Evolutionary conservation across 2,797 vertebrate genomes (phyloP).

Genomic region (Phalloptychus januarius): DNA sequence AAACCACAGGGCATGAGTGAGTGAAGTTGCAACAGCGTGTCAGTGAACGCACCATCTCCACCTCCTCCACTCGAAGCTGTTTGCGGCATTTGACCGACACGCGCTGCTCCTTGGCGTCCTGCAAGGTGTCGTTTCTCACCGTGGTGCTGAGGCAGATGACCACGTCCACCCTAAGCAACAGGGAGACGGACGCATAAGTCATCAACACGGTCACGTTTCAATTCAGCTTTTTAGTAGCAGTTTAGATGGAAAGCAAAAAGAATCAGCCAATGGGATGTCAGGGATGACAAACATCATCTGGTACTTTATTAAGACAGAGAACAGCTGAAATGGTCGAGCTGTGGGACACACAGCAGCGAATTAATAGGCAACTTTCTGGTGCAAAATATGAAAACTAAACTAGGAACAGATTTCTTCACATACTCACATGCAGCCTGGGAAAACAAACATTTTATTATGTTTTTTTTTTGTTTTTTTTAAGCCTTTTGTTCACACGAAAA

Average conservation of each 20-base stretch:
- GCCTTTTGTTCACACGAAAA: not conserved
- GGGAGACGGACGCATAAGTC: rapidly evolving
- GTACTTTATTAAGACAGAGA: not conserved
- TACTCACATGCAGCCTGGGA: no score
- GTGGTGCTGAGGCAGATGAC: constrained; percentile 97
- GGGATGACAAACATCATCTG: not conserved
- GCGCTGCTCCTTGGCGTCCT: constrained; percentile 93
- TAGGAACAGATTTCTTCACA: not conserved
- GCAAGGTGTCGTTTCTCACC: constrained; percentile 94
- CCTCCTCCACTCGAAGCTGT: constrained; percentile 95
- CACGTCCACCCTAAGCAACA: constrained; percentile 88
- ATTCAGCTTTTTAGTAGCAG: not conserved
- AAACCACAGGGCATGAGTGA: not conserved
- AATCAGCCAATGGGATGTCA: not conserved
- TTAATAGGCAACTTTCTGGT: not conserved
- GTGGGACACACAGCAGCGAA: not conserved
- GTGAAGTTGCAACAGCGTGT: not conserved
- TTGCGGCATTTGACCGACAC: constrained; percentile 96
- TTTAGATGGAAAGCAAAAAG: not conserved
- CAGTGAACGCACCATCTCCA: constrained; percentile 89
- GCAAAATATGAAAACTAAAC: not conserved
- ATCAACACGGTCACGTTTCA: not conserved
- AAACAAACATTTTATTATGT: not conserved
- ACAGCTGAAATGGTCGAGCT: not conserved
- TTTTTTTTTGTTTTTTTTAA: not conserved